Evolutionary conservation across 1,140 invertebrate genomes (phyloP), one percentile per base, ranked within the genome.

Genomic region (Drosophila erecta): DNA sequence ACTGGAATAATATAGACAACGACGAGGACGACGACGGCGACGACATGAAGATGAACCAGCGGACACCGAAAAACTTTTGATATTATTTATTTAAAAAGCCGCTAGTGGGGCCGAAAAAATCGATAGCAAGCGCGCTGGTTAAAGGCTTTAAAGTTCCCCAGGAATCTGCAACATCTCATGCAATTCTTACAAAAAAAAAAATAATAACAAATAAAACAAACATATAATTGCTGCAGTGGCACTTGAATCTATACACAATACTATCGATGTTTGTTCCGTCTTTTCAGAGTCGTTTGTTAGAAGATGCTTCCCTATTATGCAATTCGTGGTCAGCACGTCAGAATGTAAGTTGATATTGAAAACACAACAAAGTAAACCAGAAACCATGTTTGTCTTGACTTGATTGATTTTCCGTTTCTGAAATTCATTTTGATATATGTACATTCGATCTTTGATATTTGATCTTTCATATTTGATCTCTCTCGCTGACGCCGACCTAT

Each of bases 291-390:
- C 96, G 96, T 92, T 96, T 97, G 93, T 93, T 97, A 93, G 96
- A 97, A 93, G 96, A 97, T 94, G 96, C 96, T 65, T 96, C 96
- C 78, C 95, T 97, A 90, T 96, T 97, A 96, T 97, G 96, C 94
- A 97, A 96, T 94, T 96, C 96, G 40, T 97, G 96, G 96, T 96
- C 96, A 90, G 96, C 96, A 73, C 94, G 96, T 92, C 96, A 96
- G 93, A 97, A 97, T 93, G 96, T 97, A 94, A 96, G 96, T 96
- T 76, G 60, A 56, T 41, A 43, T 55, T 37, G 14, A 37, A 53
- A 66, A 58, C 41, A 58, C 47, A 30, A 11, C 62, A 51, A 40
- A 64, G 17, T 30, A 10, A 46, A 46, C 43, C 15, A 15, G 11
- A 43, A 51, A 51, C 35, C 40, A 35, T 27, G 20, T 24, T 58